phyloP scores from a whole-genome alignment of 2,888 invertebrate species.

The Clivina fossor region DNA sequence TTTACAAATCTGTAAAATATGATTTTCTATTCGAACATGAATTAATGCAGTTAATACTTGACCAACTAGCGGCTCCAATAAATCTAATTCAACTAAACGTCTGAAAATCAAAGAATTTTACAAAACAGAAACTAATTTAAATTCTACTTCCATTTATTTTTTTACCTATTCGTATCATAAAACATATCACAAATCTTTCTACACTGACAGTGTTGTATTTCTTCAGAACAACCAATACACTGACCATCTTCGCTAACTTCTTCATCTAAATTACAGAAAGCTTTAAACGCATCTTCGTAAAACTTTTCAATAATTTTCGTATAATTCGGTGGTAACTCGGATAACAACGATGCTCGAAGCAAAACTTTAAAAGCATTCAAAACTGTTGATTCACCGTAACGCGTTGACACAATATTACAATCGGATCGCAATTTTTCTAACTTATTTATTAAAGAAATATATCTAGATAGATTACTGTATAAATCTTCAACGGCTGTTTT shows the following conservation, averaged over 20 bases:
- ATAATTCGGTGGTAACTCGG: slow-evolving; percentile 71
- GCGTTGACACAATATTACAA: slow-evolving; percentile 54
- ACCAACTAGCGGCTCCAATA: slow-evolving; percentile 82
- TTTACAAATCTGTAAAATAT: slow-evolving; percentile 82
- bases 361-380: slow-evolving; percentile 65
- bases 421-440: slow-evolving; percentile 58
- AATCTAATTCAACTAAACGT: slow-evolving; percentile 70
- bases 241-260: slow-evolving; percentile 57
- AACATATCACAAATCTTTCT: slow-evolving; percentile 69
- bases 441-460: slow-evolving; percentile 59
- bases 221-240: slow-evolving; percentile 74
- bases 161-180: slow-evolving; percentile 73
- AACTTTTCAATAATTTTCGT: slow-evolving; percentile 71
- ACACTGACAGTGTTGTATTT: slow-evolving; percentile 64
- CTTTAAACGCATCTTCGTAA: slow-evolving; percentile 76
- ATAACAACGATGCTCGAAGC: slow-evolving; percentile 65
- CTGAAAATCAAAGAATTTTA: slow-evolving; percentile 46
- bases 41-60: slow-evolving; percentile 82
- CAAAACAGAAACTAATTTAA: background rate
- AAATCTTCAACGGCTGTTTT: slow-evolving; percentile 67
- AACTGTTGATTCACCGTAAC: slow-evolving; percentile 60
- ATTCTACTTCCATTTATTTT: slow-evolving; percentile 1
- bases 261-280: slow-evolving; percentile 57
- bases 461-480: slow-evolving; percentile 59
- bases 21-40: slow-evolving; percentile 77